Conservation (phyloP, 2,113 vertebrate genomes). For the Conger conger region DNA sequence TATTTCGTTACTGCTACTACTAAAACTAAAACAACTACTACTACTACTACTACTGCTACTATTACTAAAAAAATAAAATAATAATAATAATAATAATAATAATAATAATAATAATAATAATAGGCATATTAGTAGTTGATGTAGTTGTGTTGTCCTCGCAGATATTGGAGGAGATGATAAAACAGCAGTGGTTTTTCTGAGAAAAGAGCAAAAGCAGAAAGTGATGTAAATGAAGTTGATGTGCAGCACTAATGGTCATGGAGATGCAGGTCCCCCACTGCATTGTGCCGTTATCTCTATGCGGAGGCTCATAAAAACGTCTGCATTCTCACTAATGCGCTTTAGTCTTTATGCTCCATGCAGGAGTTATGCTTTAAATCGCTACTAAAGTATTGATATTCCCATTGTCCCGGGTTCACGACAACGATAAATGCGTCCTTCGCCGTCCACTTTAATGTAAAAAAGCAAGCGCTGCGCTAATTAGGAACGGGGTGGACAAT, state of each 20-base stretch:
- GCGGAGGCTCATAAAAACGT: constrained; percentile 38
- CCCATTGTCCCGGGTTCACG: constrained; percentile 34
- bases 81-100: no score
- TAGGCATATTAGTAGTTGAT: neutral
- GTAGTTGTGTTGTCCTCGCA: neutral
- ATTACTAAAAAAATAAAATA: no score
- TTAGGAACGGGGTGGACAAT: constrained; percentile 43
- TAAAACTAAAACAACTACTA: no score
- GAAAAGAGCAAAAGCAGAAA: constrained; percentile 13
- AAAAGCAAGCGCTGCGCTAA: constrained; percentile 55
- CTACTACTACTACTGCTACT: no score
- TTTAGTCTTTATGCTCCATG: constrained; percentile 41
- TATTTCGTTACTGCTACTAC: no score
- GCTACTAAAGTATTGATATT: constrained; percentile 54
- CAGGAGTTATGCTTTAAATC: constrained; percentile 50
- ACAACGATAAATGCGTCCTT: constrained; percentile 55
- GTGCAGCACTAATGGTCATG: constrained; percentile 28
- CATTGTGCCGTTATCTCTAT: constrained; percentile 29
- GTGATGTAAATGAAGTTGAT: constrained; percentile 19
- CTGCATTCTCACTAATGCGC: constrained; percentile 16
- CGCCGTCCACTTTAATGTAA: constrained; percentile 51
- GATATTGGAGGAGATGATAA: constrained; percentile 4
- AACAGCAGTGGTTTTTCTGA: neutral
- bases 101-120: neutral
- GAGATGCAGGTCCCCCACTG: neutral